Evolutionary conservation across 1,140 invertebrate genomes (phyloP), one percentile per base, ranked within the genome.

Genomic region (Cardiocondyla obscurior): DNA sequence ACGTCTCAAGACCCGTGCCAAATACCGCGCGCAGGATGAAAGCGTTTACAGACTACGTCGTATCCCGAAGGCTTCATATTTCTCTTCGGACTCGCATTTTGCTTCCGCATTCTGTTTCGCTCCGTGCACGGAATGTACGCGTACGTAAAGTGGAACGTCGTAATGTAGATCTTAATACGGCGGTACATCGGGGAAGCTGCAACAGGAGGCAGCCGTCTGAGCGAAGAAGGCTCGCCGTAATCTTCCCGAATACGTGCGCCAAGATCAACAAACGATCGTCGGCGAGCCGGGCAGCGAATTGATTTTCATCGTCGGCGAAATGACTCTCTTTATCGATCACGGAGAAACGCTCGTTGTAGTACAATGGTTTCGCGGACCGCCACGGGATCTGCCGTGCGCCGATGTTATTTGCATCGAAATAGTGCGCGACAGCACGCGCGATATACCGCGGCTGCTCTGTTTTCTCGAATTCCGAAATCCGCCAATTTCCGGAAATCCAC

Each of bases 391-490:
- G 14, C 55, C 39, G 12, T 14, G 36, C 73, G 84, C 58, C 49
- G 19, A 14, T 55, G 67, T 90, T 82, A 91, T 91, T 91, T 90
- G 85, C 89, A 91, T 91, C 53, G 89, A 81, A 89, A 91, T 90
- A 62, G 82, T 25, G 46, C 64, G 73, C 82, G 3, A 22, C 57
- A 86, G 77, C 53, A 79, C 60, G 74, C 67, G 82, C 82, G 83
- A 85, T 87, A 88, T 85, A 82, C 81, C 85, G 19, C 10, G 74
- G 33, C 28, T 16, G 39, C 82, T 82, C 85, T 85, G 83, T 88
- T 87, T 89, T 89, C 85, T 19, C 73, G 65, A 90, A 88, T 86
- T 87, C 82, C 22, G 33, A 87, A 90, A 88, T 87, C 62, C 81
- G 51, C n/a, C 64, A 67, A 72, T 65, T 72, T 72, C 53, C 39